phyloP scores from a whole-genome alignment of 2,888 invertebrate genomes.

The Sarcophaga variegata region DNA sequence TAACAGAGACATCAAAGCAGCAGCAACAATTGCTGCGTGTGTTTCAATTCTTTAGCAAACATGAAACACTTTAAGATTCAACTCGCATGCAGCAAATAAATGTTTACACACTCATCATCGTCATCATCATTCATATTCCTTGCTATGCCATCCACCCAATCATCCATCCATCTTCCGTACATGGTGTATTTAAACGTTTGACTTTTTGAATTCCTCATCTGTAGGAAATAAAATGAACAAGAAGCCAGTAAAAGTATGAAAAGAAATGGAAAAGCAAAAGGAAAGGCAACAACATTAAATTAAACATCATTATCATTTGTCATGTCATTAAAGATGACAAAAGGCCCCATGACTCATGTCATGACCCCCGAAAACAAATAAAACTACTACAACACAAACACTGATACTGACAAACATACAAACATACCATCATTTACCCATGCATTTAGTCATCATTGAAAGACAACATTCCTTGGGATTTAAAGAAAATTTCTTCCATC shows the following conservation, averaged over 20 bases:
- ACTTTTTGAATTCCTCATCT: conserved; percentile 37
- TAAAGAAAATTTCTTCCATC: background rate
- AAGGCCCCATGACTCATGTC: conserved; percentile 56
- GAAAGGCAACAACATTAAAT: conserved; percentile 41
- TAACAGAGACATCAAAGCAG: conserved; percentile 58
- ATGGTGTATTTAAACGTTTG: background rate
- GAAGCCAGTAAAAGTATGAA: conserved; percentile 27
- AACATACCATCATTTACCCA: too few relatives aligned
- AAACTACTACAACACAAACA: background rate
- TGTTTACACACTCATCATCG: background rate
- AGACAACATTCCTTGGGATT: background rate
- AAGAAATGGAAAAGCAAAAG: conserved; percentile 3
- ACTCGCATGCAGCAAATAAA: background rate
- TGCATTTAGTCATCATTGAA: too few relatives aligned
- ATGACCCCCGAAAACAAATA: conserved; percentile 58
- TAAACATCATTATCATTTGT: conserved; percentile 62
- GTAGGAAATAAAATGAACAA: background rate
- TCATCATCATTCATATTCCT: too few relatives aligned
- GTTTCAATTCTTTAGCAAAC: background rate
- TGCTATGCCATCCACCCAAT: background rate
- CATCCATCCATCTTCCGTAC: background rate
- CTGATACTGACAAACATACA: too few relatives aligned
- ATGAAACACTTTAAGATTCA: too few relatives aligned
- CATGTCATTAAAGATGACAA: conserved; percentile 56
- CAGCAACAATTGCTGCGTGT: background rate